Conservation (phyloP, 2,797 vertebrate species). For the Helostoma temminkii region DNA sequence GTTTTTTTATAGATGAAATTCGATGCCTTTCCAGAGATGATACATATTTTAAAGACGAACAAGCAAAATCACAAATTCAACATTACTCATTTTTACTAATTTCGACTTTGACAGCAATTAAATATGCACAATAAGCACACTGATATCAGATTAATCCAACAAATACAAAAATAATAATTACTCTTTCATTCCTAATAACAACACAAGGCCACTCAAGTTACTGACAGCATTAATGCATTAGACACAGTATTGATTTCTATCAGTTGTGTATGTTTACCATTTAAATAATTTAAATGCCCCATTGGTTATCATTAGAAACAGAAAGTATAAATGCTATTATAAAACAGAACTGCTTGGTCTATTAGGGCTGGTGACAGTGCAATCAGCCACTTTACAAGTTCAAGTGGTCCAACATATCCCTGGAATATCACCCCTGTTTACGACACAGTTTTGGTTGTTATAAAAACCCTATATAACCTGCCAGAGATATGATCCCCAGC, state of each 20-base stretch:
- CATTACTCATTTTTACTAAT: constrained; percentile 19
- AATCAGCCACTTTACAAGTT: constrained; percentile 40
- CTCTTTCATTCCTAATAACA: constrained; percentile 40
- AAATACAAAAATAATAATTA: constrained; percentile 42
- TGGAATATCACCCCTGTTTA: constrained; percentile 28
- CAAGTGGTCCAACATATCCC: constrained; percentile 28
- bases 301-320: constrained; percentile 4
- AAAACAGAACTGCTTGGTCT: constrained; percentile 19
- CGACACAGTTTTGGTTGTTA: constrained; percentile 19
- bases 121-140: neutral
- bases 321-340: constrained; percentile 1
- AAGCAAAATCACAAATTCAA: constrained; percentile 6
- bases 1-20: neutral
- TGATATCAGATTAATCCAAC: constrained; percentile 36
- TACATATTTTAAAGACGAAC: constrained; percentile 17
- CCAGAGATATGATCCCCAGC: constrained; percentile 27
- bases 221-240: constrained; percentile 47
- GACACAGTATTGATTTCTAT: constrained; percentile 35
- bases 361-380: constrained; percentile 12
- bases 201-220: constrained; percentile 68
- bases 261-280: constrained; percentile 31
- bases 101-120: constrained; percentile 18
- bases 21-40: neutral
- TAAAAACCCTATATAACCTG: constrained; percentile 41
- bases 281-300: constrained; percentile 29